Conservation (phyloP, 2,888 invertebrate species). For the Diarsia brunnea region DNA sequence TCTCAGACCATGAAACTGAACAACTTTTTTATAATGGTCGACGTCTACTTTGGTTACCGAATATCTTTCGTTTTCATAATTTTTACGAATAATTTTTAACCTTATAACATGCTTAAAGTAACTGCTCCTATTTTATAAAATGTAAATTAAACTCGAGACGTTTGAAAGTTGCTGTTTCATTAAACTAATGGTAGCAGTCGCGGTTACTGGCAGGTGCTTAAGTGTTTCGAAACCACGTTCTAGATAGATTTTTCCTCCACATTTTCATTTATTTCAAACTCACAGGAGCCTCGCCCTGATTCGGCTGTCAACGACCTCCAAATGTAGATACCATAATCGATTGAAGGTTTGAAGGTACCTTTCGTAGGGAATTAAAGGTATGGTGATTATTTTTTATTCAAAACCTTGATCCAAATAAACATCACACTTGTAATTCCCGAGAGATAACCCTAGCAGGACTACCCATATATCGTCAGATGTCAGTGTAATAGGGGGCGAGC, state of each 20-base stretch:
- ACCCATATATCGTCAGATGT: not conserved
- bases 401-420: conserved; percentile 18
- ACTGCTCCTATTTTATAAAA: conserved; percentile 3
- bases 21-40: not conserved
- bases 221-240: conserved; percentile 32
- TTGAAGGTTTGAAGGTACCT: conserved; percentile 27
- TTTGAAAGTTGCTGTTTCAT: conserved; percentile 53
- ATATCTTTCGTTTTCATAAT: not conserved
- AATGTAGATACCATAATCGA: conserved; percentile 34
- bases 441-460: not conserved
- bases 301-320: conserved; percentile 49
- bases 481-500: not conserved
- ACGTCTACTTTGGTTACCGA: not conserved
- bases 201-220: conserved; percentile 26
- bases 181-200: conserved; percentile 36
- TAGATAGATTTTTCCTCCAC: conserved; percentile 35
- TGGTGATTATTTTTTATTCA: conserved; percentile 49
- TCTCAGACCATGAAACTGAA: no score
- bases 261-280: conserved; percentile 38
- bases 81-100: not conserved
- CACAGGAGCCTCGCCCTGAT: conserved; percentile 6
- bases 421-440: not conserved
- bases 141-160: conserved; percentile 4
- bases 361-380: conserved; percentile 34
- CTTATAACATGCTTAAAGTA: not conserved